Evolutionary conservation across 2,888 invertebrate species (phyloP), one percentile per base, ranked within the genome.

Genomic region (Eilema sororculum): DNA sequence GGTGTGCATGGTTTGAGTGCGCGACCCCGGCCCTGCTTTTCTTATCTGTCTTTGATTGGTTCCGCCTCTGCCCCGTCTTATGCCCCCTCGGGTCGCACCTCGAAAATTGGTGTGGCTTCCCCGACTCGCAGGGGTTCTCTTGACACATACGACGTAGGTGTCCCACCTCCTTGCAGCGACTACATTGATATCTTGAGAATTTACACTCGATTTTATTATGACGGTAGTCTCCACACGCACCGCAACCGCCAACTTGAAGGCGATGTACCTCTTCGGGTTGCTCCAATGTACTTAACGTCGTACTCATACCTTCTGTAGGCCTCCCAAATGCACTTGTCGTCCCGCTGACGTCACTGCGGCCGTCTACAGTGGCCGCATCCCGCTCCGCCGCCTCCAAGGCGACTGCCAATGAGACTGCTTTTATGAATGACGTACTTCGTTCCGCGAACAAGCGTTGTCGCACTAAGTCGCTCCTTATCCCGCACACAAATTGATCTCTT

Each of bases 391-490:
- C n/a, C n/a, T n/a, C n/a, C n/a, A n/a, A n/a, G n/a, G n/a, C n/a
- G n/a, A n/a, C n/a, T n/a, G n/a, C n/a, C n/a, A n/a, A n/a, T n/a
- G n/a, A n/a, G n/a, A n/a, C n/a, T n/a, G n/a, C n/a, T n/a, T n/a
- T n/a, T n/a, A n/a, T n/a, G n/a, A n/a, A n/a, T n/a, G n/a, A n/a
- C n/a, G n/a, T n/a, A 8, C n/a, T 56, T n/a, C n/a, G n/a, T 8
- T 56, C 56, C n/a, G 56, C 56, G 22, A 56, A 56, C 56, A 56
- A 56, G n/a, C 56, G 56, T 56, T 56, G 56, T n/a, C 56, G 2
- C 16, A 20, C n/a, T 3, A 56, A 2, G 3, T 56, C 56, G 22
- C 56, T 56, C 56, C 10, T 3, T 20, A 56, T 56, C 3, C 56
- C 56, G 22, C 56, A 56, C 20, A 56, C 56, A 56, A 56, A 56